phyloP scores from a whole-genome alignment of 2,113 vertebrate species.

The Antigone vipio region DNA sequence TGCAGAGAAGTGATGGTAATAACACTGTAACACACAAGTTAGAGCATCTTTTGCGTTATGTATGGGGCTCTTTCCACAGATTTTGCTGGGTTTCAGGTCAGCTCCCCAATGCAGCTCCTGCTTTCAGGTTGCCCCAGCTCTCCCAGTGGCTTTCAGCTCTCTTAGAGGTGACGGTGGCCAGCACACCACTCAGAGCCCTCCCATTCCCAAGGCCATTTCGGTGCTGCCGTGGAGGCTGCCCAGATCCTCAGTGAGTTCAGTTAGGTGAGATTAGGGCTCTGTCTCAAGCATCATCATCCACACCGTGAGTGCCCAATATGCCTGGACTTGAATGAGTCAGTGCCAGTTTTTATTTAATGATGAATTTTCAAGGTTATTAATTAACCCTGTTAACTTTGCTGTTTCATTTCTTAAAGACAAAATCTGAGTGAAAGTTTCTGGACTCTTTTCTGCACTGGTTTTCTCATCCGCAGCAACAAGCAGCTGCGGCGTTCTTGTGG shows the following conservation, averaged over 20 bases:
- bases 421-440: not conserved
- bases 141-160: not conserved
- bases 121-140: not conserved
- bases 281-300: not conserved
- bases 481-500: not conserved
- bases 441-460: not conserved
- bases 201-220: fast-evolving
- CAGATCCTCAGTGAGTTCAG: fast-evolving
- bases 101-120: not conserved
- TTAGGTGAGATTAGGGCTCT: not conserved
- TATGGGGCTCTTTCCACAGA: not conserved
- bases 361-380: not conserved
- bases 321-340: not conserved
- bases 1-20: not conserved
- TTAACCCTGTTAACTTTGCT: not conserved
- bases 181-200: not conserved
- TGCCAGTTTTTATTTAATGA: not conserved
- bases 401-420: not conserved
- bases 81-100: not conserved
- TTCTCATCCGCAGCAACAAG: not conserved
- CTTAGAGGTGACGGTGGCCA: not conserved
- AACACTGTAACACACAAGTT: not conserved
- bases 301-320: not conserved
- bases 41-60: not conserved
- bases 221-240: not conserved